A percentile compares a stretch with the other conserved stretches of the same genome.
Conservation (phyloP, 2,888 invertebrate species). For the Caenorhabditis japonica region DNA sequence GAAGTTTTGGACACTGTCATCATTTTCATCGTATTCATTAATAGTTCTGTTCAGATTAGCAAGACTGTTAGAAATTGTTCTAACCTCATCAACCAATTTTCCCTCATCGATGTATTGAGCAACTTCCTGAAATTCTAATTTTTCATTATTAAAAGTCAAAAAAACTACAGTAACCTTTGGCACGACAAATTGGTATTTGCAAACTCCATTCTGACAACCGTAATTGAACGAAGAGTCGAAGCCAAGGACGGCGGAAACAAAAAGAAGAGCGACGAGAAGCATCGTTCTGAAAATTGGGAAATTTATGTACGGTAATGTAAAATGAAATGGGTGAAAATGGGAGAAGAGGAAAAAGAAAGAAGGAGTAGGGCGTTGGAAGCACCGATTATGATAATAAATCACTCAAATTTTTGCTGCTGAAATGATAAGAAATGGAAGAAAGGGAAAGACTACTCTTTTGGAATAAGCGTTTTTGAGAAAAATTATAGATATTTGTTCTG, state of each 20-base stretch:
- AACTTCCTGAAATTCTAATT: conserved; percentile 15
- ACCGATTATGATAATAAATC: conserved; percentile 49
- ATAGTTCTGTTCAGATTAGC: conserved; percentile 5
- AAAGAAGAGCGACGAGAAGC: conserved; percentile 20
- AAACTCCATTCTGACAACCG: conserved; percentile 29
- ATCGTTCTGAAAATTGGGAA: conserved; percentile 16
- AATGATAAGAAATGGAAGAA: conserved; percentile 34
- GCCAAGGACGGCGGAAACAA: conserved; percentile 21
- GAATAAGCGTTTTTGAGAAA: no score
- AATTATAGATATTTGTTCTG: conserved; percentile 10
- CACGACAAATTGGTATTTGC: conserved; percentile 36
- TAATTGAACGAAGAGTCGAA: conserved; percentile 37
- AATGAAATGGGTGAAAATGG: conserved; percentile 1
- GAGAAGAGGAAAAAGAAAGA: no score
- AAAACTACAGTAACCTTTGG: conserved; percentile 7
- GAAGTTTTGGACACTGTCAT: conserved; percentile 1
- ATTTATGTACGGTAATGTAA: conserved; percentile 14
- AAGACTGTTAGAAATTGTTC: conserved; percentile 1
- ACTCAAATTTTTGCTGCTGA: conserved; percentile 16
- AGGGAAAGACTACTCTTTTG: conserved; percentile 7
- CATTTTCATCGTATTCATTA: not conserved
- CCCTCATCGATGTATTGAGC: conserved; percentile 24
- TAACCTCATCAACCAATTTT: not conserved
- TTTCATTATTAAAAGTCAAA: not conserved
- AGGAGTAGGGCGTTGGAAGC: conserved; percentile 45